Conservation (phyloP, 2,113 vertebrate species). For the Gymnogyps californianus region DNA sequence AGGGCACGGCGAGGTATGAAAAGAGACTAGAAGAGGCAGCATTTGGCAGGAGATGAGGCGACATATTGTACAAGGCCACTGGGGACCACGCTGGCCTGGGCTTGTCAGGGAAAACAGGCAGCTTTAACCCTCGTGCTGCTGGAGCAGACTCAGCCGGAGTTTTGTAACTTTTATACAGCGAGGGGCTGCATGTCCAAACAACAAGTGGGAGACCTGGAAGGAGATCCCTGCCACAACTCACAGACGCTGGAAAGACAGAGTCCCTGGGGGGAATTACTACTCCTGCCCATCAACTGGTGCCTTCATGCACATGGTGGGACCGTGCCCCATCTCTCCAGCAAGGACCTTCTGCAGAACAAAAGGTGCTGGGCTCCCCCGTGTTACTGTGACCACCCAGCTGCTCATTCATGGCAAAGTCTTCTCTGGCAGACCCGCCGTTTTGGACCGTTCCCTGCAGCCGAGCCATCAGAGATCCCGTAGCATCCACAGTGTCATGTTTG, state of each 20-base stretch:
- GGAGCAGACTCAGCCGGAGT: background rate
- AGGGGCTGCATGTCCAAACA: background rate
- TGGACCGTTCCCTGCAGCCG: background rate
- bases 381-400: background rate
- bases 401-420: background rate
- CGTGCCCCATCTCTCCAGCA: background rate
- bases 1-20: background rate
- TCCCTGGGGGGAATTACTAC: rapidly evolving
- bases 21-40: conserved; percentile 41
- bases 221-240: background rate
- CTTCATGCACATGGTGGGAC: rapidly evolving
- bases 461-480: background rate
- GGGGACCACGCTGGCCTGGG: conserved; percentile 65
- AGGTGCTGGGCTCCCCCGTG: background rate
- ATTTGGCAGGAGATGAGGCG: conserved; percentile 70
- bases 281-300: background rate
- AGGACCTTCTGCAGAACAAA: background rate
- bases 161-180: background rate
- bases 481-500: background rate
- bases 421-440: background rate
- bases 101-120: conserved; percentile 57
- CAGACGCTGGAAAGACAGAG: rapidly evolving
- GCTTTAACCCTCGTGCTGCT: conserved; percentile 63
- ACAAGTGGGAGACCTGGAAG: background rate
- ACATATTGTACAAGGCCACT: conserved; percentile 70